phyloP scores from a whole-genome alignment of 2,113 vertebrate genomes.

The Tragelaphus strepsiceros region DNA sequence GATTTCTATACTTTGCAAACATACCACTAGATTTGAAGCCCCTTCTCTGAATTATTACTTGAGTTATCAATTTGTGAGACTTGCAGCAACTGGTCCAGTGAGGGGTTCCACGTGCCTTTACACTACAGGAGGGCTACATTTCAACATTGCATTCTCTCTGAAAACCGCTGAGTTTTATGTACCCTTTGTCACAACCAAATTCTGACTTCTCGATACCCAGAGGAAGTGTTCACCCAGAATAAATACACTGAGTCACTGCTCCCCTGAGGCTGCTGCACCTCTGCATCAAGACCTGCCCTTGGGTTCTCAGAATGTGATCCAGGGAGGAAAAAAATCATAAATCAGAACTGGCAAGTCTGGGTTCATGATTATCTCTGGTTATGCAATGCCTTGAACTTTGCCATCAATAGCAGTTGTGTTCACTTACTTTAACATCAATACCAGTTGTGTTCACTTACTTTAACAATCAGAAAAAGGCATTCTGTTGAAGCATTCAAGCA shows the following conservation, averaged over 20 bases:
- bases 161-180: not conserved
- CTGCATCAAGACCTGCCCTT: not conserved
- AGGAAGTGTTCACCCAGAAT: not conserved
- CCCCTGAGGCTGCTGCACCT: not conserved
- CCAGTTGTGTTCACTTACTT: not conserved
- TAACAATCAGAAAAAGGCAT: not conserved
- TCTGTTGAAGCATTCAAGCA: not conserved
- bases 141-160: not conserved
- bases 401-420: not conserved
- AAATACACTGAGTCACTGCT: not conserved
- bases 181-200: not conserved
- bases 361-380: not conserved
- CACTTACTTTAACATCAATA: not conserved
- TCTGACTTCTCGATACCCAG: not conserved
- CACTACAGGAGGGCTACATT: not conserved
- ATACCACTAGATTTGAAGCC: not conserved
- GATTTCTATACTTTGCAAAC: not conserved
- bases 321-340: not conserved
- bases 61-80: not conserved
- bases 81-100: not conserved
- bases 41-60: not conserved
- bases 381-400: not conserved
- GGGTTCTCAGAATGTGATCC: not conserved
- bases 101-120: not conserved
- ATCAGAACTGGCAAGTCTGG: not conserved